A percentile compares a stretch with the other conserved stretches of the same genome.
These are phyloP conservation scores for Paramormyrops hopkinsi DNA, from an alignment of 2,797 vertebrate genomes.

Conservation along the genomic window DNA sequence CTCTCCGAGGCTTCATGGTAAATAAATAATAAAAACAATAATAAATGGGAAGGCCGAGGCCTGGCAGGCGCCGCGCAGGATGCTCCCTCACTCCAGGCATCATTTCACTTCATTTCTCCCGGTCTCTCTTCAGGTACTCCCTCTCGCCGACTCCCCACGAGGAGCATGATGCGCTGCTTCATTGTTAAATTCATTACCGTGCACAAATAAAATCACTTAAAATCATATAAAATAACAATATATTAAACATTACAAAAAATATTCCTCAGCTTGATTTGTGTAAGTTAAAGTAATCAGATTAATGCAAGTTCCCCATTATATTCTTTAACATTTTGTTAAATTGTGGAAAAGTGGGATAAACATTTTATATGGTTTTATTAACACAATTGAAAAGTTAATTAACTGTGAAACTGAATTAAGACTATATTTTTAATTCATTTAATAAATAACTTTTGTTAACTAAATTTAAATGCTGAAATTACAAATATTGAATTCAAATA, in stretches of 20 bases:
- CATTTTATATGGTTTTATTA: background rate
- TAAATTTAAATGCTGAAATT: background rate
- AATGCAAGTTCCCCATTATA: background rate
- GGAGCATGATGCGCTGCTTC: no score
- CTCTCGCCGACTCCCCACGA: background rate
- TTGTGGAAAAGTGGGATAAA: background rate
- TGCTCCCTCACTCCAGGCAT: slow-evolving; percentile 11
- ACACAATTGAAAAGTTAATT: background rate
- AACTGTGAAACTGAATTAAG: background rate
- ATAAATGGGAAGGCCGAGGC: background rate
- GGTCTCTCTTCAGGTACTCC: background rate
- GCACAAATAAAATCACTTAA: background rate
- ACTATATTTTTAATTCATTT: background rate
- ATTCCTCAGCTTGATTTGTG: background rate
- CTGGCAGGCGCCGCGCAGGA: background rate
- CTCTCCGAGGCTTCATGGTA: slow-evolving; percentile 10
- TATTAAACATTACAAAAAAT: background rate
- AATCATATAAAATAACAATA: background rate
- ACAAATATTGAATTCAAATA: background rate
- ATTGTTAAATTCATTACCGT: background rate
- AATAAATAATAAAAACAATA: slow-evolving; percentile 16
- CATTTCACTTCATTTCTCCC: slow-evolving; percentile 17
- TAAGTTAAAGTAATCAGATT: background rate
- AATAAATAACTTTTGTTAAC: background rate
- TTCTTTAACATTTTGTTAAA: background rate